phyloP scores from a whole-genome alignment of 2,797 vertebrate species.

The Gadopsis bispinosus region DNA sequence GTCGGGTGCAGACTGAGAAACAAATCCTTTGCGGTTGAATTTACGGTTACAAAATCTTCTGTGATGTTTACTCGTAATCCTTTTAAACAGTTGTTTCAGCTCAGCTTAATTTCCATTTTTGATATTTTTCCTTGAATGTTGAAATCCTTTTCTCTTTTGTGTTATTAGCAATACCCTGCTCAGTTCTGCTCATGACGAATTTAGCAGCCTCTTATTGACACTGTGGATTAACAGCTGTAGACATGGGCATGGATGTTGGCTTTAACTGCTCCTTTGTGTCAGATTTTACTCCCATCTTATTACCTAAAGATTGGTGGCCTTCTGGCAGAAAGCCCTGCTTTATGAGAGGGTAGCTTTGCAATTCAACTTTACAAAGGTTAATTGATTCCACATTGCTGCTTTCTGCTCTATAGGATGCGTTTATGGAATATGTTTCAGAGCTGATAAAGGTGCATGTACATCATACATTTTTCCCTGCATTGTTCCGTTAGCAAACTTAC shows the following conservation, averaged over 20 bases:
- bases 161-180: background rate
- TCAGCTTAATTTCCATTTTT: constrained; percentile 1
- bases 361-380: constrained; percentile 17
- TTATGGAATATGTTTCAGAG: background rate
- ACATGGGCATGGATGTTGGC: background rate
- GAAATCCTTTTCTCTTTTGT: background rate
- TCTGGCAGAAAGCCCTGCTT: constrained; percentile 4
- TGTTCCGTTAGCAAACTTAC: background rate
- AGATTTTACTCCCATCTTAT: constrained; percentile 3
- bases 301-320: background rate
- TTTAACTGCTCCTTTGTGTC: constrained; percentile 9
- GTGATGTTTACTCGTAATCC: background rate
- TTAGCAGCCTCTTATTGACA: background rate
- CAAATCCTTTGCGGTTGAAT: constrained; percentile 28
- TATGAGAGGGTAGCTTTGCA: background rate
- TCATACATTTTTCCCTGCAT: background rate
- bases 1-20: constrained; percentile 17
- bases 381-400: constrained; percentile 11
- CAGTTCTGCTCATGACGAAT: background rate
- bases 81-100: constrained; percentile 12
- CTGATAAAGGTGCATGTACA: background rate
- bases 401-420: constrained; percentile 2
- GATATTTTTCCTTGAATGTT: background rate
- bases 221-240: background rate
- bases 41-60: constrained; percentile 4